Evolutionary conservation across 2,888 invertebrate species (phyloP).

Genomic region (Ennomos quercinarius): DNA sequence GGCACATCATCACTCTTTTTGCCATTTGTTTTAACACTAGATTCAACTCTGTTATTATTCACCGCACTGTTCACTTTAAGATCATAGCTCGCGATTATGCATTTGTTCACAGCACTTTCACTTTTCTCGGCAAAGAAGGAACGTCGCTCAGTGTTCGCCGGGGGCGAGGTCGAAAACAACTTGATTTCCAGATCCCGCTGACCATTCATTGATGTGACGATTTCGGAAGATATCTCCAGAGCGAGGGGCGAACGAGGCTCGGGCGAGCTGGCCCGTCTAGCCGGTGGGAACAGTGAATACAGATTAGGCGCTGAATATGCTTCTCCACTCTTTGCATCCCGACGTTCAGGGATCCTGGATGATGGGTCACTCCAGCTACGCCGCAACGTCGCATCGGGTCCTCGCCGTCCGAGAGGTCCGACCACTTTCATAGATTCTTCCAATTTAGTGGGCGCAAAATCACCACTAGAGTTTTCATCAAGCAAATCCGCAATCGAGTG

Average conservation of each 20-base stretch:
- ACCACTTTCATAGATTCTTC: conserved; percentile 83
- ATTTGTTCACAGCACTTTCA: conserved; percentile 80
- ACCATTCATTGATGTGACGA: conserved; percentile 91
- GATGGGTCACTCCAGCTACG: conserved; percentile 88
- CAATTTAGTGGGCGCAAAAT: conserved; percentile 79
- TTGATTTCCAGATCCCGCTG: conserved; percentile 92
- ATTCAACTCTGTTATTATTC: conserved; percentile 67
- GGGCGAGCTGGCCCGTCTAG: conserved; percentile 71
- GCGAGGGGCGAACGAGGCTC: conserved; percentile 76
- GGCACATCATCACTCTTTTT: conserved; percentile 72
- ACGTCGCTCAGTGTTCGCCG: conserved; percentile 75
- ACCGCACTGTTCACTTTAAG: conserved; percentile 77
- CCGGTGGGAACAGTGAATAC: conserved; percentile 78
- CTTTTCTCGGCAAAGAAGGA: conserved; percentile 81
- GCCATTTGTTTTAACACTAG: conserved; percentile 66
- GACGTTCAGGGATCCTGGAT: conserved; percentile 74
- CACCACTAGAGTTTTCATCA: conserved; percentile 79
- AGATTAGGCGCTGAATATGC: conserved; percentile 76
- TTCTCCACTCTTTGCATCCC: conserved; percentile 66
- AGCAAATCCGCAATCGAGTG: conserved; percentile 85
- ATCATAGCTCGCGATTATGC: conserved; percentile 67
- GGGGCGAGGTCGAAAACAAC: conserved; percentile 88
- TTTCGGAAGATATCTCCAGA: conserved; percentile 91
- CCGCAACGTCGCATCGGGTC: conserved; percentile 77
- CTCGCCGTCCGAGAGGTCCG: conserved; percentile 71